Base-by-base conservation (phyloP, 1,140 invertebrate species). In the Hyles euphorbiae region DNA sequence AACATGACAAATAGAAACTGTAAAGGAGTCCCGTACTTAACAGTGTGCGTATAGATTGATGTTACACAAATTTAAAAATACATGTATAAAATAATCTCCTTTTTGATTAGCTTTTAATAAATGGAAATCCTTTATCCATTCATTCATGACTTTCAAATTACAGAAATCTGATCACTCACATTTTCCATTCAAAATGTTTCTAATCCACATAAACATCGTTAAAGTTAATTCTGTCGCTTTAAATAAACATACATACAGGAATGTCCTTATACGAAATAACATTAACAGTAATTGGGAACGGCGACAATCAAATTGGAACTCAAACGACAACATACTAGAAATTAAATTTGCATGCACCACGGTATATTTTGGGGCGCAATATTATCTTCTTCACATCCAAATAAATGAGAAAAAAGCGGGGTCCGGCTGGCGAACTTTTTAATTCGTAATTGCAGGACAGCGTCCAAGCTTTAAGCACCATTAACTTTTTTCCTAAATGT, bases 381-480 rank as follows among this genome's bases (percentile, higher is more conserved):
- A 82, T 83, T 88, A 88, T 86, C 83, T 84, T 70, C 65, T 74
- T 72, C 74, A 65, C 81, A 74, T 80, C 72, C 81, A 72, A 83
- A 83, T 85, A 85, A 82, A 85, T 85, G 85, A 81, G 77, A 86
- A 88, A 88, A 88, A 88, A 85, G 67, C 63, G 76, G 79, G 74
- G 78, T 77, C 81, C 80, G 63, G 65, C 71, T 76, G 82, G 77
- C 83, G 74, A 85, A 88, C 67, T 88, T 88, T 87, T 88, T 86
- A 88, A 88, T 88, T 86, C 65, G 85, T 88, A 88, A 88, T 88
- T 88, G 86, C 81, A 88, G 85, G 83, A 80, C 80, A 80, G 60
- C 67, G 83, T 75, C 80, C 84, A 72, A 76, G 80, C 83, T 86
- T 81, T 85, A 83, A 76, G 85, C 81, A 74, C 74, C 83, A 88